Base-by-base conservation (phyloP, 1,140 invertebrate genomes). In the Dermatophagoides farinae region DNA sequence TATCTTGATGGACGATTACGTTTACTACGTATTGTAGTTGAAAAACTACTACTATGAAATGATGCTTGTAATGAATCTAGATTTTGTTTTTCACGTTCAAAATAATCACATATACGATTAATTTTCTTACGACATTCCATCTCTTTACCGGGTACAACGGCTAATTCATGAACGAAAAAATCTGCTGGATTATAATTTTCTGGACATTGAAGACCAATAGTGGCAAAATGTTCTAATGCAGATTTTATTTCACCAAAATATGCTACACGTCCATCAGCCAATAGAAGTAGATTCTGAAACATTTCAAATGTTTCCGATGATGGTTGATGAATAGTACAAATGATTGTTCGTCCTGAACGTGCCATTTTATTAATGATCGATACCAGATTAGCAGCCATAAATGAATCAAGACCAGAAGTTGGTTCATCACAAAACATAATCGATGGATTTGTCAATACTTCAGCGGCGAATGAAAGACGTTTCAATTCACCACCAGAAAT, bases 361-460 rank as follows among this genome's bases (percentile, higher is more conserved):
- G 89, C 84, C 71, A 77, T 65, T 12, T 67, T 60, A 43, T 66
- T 86, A 61, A 90, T 71, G 63, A 86, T 82, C 67, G 82, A 81
- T n/a, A 96, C 81, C n/a, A 96, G 85, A 70, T 88, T 93, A 65
- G 83, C 80, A 0, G 91, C 91, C 68, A 90, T 92, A 67, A 82
- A 90, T 0, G 90, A 86, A 71, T 97, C 92, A 47, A 96, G 71
- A 78, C 93, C 78, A 22, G 76, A 93, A 0, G 93, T 97, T 1
- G 92, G 91, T 69, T 97, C 93, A 70, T 98, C 93, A 71, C 91
- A 96, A 69, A 97, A 91, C 78, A 97, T 80, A 40, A 98, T 72
- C 1, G 88, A 83, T 1, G 93, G 92, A 75, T 97, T 85, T 0
- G 89, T 96, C 25, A 97, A 74, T 18, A 92, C 86, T 76, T 97